Evolutionary conservation across 2,797 vertebrate genomes (phyloP).

Genomic region (Anguilla obscura): DNA sequence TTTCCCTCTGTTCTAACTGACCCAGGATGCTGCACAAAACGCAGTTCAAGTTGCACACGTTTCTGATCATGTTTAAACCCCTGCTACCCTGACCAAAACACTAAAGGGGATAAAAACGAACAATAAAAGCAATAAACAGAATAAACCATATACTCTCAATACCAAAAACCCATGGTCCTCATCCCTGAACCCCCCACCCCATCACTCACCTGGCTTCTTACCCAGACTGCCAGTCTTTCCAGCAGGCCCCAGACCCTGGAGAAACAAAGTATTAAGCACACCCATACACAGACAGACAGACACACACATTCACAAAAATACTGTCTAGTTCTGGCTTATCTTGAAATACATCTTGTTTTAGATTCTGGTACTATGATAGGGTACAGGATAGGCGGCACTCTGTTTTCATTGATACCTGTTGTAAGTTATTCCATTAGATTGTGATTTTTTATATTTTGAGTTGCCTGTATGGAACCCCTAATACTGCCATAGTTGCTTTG

Average conservation of each 20-base stretch:
- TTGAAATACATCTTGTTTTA: background rate
- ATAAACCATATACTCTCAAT: background rate
- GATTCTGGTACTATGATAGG: background rate
- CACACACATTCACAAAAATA: background rate
- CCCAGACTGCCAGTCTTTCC: constrained; percentile 95
- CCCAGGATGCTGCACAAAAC: background rate
- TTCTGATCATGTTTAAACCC: background rate
- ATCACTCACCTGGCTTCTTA: constrained; percentile 93
- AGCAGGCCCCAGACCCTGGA: constrained; percentile 83
- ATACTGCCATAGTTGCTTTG: background rate
- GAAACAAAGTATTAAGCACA: background rate
- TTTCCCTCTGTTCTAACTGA: too few species aligned
- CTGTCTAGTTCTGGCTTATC: background rate
- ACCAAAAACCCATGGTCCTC: constrained; percentile 4
- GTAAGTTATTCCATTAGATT: background rate
- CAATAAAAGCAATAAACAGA: background rate
- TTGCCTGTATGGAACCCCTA: background rate
- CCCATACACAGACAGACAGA: background rate
- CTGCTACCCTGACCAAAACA: too few species aligned
- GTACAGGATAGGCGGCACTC: background rate
- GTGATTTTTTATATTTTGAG: background rate
- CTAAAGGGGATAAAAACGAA: too few species aligned
- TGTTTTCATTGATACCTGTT: background rate
- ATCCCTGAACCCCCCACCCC: background rate
- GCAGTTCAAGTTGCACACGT: background rate